Conservation (phyloP, 1,140 invertebrate species). For the Samia ricini region DNA sequence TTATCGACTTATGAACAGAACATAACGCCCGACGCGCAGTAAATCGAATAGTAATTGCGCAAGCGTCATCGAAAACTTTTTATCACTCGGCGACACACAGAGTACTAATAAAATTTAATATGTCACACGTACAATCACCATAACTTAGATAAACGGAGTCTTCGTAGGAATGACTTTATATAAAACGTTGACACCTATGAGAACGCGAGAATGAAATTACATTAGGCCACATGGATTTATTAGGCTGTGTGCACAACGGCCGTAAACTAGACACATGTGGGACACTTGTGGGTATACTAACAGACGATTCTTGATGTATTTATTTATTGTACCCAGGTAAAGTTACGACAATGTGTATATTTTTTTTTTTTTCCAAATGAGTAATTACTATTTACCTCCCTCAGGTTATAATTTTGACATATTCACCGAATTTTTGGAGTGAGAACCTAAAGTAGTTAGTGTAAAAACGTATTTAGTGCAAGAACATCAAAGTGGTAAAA, state of each 20-base stretch:
- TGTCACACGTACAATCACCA: conserved; percentile 34
- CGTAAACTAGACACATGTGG: no score
- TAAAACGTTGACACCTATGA: conserved; percentile 15
- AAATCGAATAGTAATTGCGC: conserved; percentile 15
- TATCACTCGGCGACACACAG: conserved; percentile 24
- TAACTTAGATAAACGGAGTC: conserved; percentile 30
- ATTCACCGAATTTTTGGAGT: no score
- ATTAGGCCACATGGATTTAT: background rate
- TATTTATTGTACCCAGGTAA: no score
- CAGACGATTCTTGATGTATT: no score
- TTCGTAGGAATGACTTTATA: conserved; percentile 24
- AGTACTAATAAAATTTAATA: conserved; percentile 37
- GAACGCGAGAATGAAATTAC: background rate
- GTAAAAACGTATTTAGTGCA: no score
- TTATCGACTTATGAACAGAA: background rate
- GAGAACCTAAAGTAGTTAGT: no score
- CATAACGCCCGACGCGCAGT: background rate
- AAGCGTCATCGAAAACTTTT: conserved; percentile 21
- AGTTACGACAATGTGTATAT: no score
- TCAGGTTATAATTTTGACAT: no score
- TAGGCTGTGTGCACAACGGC: background rate
- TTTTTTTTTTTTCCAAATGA: no score
- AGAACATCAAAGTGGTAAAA: no score
- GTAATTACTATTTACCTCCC: no score
- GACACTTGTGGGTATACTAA: background rate